Evolutionary conservation across 2,797 vertebrate genomes (phyloP).

Genomic region (Buceros bicornis): DNA sequence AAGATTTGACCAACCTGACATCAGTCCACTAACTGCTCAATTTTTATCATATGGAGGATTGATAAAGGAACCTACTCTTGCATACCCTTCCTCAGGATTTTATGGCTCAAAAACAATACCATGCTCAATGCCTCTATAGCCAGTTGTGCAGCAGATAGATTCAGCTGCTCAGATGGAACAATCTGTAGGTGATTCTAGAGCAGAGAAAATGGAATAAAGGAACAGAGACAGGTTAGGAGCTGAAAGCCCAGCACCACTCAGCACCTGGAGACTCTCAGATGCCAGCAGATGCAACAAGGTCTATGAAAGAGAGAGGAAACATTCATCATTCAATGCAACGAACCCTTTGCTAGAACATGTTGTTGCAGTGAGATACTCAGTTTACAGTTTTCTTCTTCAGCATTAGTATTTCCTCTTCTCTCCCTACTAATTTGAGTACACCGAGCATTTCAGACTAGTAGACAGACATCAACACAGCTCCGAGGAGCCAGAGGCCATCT

Average conservation of each 20-base stretch:
- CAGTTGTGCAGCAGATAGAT: background rate
- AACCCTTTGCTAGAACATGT: background rate
- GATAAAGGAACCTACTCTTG: background rate
- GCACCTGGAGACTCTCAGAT: background rate
- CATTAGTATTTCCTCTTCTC: background rate
- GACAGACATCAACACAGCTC: background rate
- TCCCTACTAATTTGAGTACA: background rate
- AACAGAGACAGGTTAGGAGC: background rate
- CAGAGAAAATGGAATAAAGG: background rate
- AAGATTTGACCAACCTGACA: background rate
- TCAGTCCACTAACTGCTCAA: background rate
- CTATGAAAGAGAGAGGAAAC: background rate
- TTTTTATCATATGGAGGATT: background rate
- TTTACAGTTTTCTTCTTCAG: background rate
- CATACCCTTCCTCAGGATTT: background rate
- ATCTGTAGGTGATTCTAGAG: background rate
- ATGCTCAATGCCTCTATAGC: fast-evolving
- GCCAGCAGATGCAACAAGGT: background rate
- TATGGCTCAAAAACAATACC: background rate
- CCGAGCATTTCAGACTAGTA: background rate
- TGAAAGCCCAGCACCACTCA: background rate
- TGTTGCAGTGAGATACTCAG: background rate
- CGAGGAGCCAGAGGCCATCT: background rate
- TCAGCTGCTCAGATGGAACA: background rate
- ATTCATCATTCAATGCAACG: fast-evolving